Base-by-base conservation (phyloP, 2,113 vertebrate genomes). In the Lasiurus cinereus region DNA sequence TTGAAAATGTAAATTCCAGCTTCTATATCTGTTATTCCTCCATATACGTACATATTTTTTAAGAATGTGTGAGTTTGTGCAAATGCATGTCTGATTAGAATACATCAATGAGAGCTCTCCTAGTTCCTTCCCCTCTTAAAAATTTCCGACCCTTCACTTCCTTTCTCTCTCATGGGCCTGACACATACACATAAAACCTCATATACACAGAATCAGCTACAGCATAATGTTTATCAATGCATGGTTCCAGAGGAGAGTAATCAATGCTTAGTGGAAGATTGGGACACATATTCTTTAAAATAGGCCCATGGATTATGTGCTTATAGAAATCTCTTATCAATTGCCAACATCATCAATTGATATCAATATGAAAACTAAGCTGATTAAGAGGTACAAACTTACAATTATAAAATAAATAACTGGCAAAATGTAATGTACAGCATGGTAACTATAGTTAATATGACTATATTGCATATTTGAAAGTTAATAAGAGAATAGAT, bases 61-160 rank as follows among this genome's bases (percentile, higher is more conserved):
- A 67, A 31, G 24, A 36, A 31, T 48, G 21, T 77, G 16, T 83
- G 9, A 67, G 8, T 31, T 56, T 69, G 4, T 67, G 3, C 13
- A 83, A 83, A 21, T 10, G 3, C 10, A 1, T 62, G 5, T 62
- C 16, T 43, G 13, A 27, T 64, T 54, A 33, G 21, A 83, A 33
- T 67, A 1, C 11, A 54, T 1, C 3, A 88, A 21, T 66, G 19
- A 39, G 1, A 22, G 8, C 7, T 43, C 10, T 73, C 52, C 4
- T 1, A 0, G 33, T 27, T 4, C 19, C 3, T 73, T 9, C 0
- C 13, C 11, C 29, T n/a, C 52, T 21, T 0, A 50, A 52, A 39
- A 43, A 31, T 66, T 5, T 48, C 12, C 18, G 46, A 33, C 64
- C 39, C 18, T 73, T 8, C 46, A 67, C 2, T 67, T 27, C 19